Evolutionary conservation across 2,888 invertebrate species (phyloP).

Genomic region (Gari tellinella): DNA sequence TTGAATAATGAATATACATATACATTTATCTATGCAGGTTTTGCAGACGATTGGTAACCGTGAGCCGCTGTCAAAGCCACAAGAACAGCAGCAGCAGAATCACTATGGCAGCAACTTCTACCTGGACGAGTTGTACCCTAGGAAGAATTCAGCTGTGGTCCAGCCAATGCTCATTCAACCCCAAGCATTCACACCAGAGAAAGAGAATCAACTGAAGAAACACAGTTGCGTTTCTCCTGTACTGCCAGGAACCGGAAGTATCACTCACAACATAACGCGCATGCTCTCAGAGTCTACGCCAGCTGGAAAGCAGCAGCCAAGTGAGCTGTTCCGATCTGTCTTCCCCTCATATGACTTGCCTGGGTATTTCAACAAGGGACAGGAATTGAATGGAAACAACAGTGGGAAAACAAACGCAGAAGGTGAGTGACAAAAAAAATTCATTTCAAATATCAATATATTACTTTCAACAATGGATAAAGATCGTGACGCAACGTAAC

Average conservation of each 20-base stretch:
- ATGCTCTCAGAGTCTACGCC: constrained; percentile 30
- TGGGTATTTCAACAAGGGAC: neutral
- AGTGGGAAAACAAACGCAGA: constrained; percentile 6
- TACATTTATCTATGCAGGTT: constrained; percentile 21
- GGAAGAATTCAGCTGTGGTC: constrained; percentile 47
- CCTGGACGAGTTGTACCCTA: constrained; percentile 17
- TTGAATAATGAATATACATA: too few species aligned
- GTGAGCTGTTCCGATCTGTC: constrained; percentile 10
- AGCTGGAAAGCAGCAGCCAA: constrained; percentile 3
- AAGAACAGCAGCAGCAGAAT: neutral
- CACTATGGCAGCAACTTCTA: constrained; percentile 5
- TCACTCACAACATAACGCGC: constrained; percentile 52
- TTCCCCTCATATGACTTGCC: too few species aligned
- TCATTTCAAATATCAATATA: too few species aligned
- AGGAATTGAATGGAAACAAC: constrained; percentile 5
- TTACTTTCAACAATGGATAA: too few species aligned
- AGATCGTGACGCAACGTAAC: too few species aligned
- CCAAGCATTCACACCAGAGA: constrained; percentile 37
- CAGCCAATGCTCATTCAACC: constrained; percentile 43
- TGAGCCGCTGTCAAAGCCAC: constrained; percentile 14
- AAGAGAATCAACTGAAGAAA: constrained; percentile 46
- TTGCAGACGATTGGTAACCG: constrained; percentile 39
- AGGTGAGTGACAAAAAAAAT: neutral
- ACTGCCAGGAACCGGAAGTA: constrained; percentile 48
- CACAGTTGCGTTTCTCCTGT: constrained; percentile 40